These are phyloP conservation scores for Pseudobourletiella spinata DNA, from an alignment of 1,140 invertebrate genomes.

Conservation along the genomic window DNA sequence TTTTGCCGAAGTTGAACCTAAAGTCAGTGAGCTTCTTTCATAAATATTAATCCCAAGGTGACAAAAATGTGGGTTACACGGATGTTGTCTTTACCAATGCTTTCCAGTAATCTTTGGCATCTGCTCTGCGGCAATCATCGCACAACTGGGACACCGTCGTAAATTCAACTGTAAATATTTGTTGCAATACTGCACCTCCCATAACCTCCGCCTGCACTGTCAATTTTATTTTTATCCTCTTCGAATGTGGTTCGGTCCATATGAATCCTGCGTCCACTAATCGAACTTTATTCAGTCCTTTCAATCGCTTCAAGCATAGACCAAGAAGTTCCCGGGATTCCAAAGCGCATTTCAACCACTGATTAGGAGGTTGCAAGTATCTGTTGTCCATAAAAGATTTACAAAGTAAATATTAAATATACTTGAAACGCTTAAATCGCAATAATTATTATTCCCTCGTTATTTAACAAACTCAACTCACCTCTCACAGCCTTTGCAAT, in stretches of 20 bases:
- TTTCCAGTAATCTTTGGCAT: constrained; percentile 97
- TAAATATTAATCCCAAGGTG: background rate
- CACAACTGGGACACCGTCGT: constrained; percentile 89
- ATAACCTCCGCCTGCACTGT: constrained; percentile 93
- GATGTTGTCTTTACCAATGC: constrained; percentile 62
- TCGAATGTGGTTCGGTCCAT: constrained; percentile 99
- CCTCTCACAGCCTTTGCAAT: constrained; percentile 85
- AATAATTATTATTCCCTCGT: background rate
- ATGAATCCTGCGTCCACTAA: constrained; percentile 92
- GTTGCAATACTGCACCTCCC: constrained; percentile 70
- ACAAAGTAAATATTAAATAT: too few species aligned
- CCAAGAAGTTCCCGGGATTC: constrained; percentile 89
- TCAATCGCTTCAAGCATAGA: constrained; percentile 88
- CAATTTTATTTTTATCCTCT: constrained; percentile 91
- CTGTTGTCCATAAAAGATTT: constrained; percentile 43
- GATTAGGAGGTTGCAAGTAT: constrained; percentile 84
- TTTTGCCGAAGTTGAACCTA: constrained; percentile 77
- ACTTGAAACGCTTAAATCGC: too few species aligned
- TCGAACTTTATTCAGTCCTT: constrained; percentile 80
- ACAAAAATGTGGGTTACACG: too few species aligned
- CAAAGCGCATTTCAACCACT: constrained; percentile 79
- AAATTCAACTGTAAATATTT: constrained; percentile 92
- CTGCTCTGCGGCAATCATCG: constrained; percentile 88
- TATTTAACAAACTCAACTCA: constrained; percentile 35
- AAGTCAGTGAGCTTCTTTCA: too few species aligned